These are phyloP conservation scores for Leguminivora glycinivorella DNA, from an alignment of 1,140 invertebrate species.

Conservation along the genomic window DNA sequence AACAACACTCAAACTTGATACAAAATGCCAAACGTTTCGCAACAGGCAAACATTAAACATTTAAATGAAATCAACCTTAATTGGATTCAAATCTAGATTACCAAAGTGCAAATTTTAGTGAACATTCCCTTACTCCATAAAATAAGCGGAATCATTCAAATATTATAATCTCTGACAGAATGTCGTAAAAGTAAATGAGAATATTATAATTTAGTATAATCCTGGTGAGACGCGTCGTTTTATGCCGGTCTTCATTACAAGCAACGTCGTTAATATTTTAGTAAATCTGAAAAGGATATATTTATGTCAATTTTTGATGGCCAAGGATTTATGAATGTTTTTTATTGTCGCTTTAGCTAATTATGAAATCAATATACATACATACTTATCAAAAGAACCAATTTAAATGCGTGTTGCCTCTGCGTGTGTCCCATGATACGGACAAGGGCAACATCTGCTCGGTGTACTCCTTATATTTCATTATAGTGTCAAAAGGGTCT, in stretches of 20 bases:
- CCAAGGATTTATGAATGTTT: background rate
- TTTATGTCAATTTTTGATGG: background rate
- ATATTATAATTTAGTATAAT: slow-evolving; percentile 18
- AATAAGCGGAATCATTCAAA: background rate
- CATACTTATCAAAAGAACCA: no score
- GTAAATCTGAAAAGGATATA: background rate
- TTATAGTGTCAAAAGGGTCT: no score
- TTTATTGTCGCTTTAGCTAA: background rate
- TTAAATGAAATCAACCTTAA: background rate
- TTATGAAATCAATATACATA: background rate
- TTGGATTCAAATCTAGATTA: background rate
- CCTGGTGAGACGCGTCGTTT: background rate
- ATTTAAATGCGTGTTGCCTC: no score
- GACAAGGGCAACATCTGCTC: no score
- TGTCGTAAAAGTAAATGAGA: slow-evolving; percentile 16
- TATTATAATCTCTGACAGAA: slow-evolving; percentile 14
- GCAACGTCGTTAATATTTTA: background rate
- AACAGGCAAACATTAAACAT: background rate
- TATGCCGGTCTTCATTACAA: slow-evolving; percentile 6
- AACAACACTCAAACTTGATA: no score
- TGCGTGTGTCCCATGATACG: no score
- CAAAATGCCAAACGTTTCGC: no score
- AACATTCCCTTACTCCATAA: slow-evolving; percentile 9
- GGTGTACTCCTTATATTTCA: no score
- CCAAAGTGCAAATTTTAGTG: background rate